Evolutionary conservation across 2,888 invertebrate genomes (phyloP).

Genomic region (Sphaeridia pumilis): DNA sequence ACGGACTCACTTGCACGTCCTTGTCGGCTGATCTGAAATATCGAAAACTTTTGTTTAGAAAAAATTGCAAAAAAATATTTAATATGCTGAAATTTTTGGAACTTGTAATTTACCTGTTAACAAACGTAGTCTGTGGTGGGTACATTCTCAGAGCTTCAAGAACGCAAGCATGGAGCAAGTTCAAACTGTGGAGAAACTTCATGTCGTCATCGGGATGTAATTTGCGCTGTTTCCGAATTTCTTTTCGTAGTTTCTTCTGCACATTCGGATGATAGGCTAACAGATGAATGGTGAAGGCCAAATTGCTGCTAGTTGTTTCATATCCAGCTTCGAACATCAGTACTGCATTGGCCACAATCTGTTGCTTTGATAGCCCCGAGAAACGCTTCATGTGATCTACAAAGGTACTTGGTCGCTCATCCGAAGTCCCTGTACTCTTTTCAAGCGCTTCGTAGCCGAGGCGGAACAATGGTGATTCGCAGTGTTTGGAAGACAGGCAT

Average conservation of each 20-base stretch:
- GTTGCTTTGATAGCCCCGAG: slow-evolving; percentile 2
- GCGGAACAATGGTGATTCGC: background rate
- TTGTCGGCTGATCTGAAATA: slow-evolving; percentile 14
- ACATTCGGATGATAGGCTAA: slow-evolving; percentile 16
- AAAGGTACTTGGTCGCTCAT: background rate
- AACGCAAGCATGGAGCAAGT: slow-evolving; percentile 17
- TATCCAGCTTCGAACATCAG: slow-evolving; percentile 29
- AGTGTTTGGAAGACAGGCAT: background rate
- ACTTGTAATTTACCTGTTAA: slow-evolving; percentile 18
- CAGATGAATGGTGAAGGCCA: slow-evolving; percentile 24
- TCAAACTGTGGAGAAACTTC: slow-evolving; percentile 3
- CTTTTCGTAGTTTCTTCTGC: slow-evolving; percentile 19
- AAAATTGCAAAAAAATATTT: background rate
- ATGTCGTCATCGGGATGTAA: background rate
- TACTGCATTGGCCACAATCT: slow-evolving; percentile 25
- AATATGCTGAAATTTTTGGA: background rate
- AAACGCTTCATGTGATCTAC: background rate
- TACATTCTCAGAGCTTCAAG: slow-evolving; percentile 22
- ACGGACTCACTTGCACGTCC: no score
- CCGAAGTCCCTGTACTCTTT: background rate
- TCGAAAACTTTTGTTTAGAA: background rate
- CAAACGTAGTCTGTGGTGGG: slow-evolving; percentile 30
- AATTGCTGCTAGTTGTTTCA: slow-evolving; percentile 21
- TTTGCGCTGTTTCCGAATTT: slow-evolving; percentile 6
- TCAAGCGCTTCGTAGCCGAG: background rate